These are phyloP conservation scores for Apogon talboti DNA, from an alignment of 2,797 vertebrate species.

Conservation along the genomic window DNA sequence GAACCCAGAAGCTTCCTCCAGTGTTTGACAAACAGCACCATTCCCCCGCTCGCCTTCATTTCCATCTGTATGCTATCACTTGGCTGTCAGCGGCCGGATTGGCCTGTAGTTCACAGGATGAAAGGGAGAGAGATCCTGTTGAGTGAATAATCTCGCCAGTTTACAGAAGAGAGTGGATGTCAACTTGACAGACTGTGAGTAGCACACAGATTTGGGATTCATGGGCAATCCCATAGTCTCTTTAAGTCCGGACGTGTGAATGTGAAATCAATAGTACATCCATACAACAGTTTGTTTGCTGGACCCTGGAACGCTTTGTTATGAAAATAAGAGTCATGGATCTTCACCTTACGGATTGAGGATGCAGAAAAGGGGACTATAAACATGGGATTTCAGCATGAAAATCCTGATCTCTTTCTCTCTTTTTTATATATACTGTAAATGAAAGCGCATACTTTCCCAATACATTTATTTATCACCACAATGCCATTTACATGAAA, in stretches of 20 bases:
- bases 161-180: constrained; percentile 86
- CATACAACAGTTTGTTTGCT: constrained; percentile 86
- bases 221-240: constrained; percentile 82
- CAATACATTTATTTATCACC: constrained; percentile 58
- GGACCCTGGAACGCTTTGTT: constrained; percentile 81
- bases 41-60: constrained; percentile 76
- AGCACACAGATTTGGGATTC: constrained; percentile 84
- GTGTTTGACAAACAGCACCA: constrained; percentile 78
- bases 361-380: constrained; percentile 72
- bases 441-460: constrained; percentile 47
- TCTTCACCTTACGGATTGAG: constrained; percentile 80
- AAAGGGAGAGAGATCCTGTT: constrained; percentile 86
- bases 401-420: neutral
- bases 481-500: constrained; percentile 52
- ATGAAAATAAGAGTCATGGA: constrained; percentile 82
- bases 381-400: constrained; percentile 67
- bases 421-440: constrained; percentile 1
- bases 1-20: constrained; percentile 70
- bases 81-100: constrained; percentile 82
- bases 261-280: constrained; percentile 90
- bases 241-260: constrained; percentile 84
- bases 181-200: constrained; percentile 85
- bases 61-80: constrained; percentile 87
- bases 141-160: constrained; percentile 87
- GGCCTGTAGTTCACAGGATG: constrained; percentile 84